Percentiles rank a stretch among this genome's conserved stretches.
These are phyloP conservation scores for Rhynchotus rufescens DNA, from an alignment of 2,797 vertebrate genomes.

Conservation along the genomic window DNA sequence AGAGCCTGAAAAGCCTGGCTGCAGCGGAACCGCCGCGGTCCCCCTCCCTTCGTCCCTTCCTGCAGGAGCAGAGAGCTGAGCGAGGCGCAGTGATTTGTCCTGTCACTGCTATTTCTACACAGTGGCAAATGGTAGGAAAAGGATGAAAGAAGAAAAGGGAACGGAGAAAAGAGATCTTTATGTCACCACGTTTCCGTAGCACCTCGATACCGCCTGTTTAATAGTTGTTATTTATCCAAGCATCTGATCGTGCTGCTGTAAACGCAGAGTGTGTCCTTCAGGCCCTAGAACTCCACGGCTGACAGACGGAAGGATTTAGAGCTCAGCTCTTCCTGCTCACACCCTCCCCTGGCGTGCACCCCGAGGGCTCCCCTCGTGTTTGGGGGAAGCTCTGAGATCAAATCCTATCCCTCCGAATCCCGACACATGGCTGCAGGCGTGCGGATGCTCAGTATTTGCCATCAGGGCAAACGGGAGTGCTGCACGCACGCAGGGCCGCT, in stretches of 20 bases:
- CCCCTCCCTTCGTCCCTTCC: not conserved
- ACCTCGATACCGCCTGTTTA: constrained; percentile 38
- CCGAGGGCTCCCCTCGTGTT: not conserved
- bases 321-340: not conserved
- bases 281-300: not conserved
- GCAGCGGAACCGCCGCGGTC: not conserved
- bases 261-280: constrained; percentile 4
- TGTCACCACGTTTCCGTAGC: not conserved
- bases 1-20: not conserved
- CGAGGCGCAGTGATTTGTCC: not conserved
- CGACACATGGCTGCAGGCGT: not conserved
- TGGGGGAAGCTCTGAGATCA: not conserved
- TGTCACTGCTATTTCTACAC: not conserved
- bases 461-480: not conserved
- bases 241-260: constrained; percentile 45
- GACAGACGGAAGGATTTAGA: constrained; percentile 40
- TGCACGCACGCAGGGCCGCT: not conserved
- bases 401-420: not conserved
- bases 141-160: not conserved
- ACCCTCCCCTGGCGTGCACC: not conserved
- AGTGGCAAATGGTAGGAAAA: not conserved
- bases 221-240: constrained; percentile 57
- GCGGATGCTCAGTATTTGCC: not conserved
- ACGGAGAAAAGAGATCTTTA: not conserved
- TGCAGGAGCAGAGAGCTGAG: not conserved